Evolutionary conservation across 1,140 invertebrate genomes (phyloP).

Genomic region (Himalopsyche phryganea): DNA sequence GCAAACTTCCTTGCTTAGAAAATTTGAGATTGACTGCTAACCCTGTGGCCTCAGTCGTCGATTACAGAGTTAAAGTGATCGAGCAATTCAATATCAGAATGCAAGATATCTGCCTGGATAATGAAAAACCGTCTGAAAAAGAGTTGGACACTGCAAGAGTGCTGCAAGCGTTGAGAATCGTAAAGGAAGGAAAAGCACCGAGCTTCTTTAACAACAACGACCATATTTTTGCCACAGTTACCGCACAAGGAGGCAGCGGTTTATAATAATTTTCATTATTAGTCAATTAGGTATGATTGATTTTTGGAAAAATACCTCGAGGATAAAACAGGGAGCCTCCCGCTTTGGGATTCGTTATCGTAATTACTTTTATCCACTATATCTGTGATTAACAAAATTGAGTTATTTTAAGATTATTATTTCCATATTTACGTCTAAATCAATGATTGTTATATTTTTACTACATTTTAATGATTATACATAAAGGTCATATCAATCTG

Average conservation of each 20-base stretch:
- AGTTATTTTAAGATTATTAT: too few relatives aligned
- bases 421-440: too few relatives aligned
- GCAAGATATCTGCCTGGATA: slow-evolving; percentile 77
- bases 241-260: slow-evolving; percentile 29
- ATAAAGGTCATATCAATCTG: too few relatives aligned
- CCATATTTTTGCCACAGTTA: slow-evolving; percentile 20
- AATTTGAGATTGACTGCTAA: slow-evolving; percentile 83
- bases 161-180: slow-evolving; percentile 74
- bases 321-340: too few relatives aligned
- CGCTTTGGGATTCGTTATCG: too few relatives aligned
- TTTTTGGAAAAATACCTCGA: too few relatives aligned
- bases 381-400: too few relatives aligned
- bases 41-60: slow-evolving; percentile 77
- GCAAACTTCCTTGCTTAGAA: slow-evolving; percentile 80
- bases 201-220: slow-evolving; percentile 39
- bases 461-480: too few relatives aligned
- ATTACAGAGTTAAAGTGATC: slow-evolving; percentile 88
- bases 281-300: too few relatives aligned
- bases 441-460: too few relatives aligned
- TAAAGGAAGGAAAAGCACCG: slow-evolving; percentile 49
- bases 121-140: slow-evolving; percentile 78
- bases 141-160: slow-evolving; percentile 90
- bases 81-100: slow-evolving; percentile 77
- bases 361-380: too few relatives aligned
- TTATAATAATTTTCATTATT: slow-evolving; percentile 18